A percentile compares a stretch with the other conserved stretches of the same genome.
Conservation (phyloP, 2,888 invertebrate species). For the Julus scandinavius region DNA sequence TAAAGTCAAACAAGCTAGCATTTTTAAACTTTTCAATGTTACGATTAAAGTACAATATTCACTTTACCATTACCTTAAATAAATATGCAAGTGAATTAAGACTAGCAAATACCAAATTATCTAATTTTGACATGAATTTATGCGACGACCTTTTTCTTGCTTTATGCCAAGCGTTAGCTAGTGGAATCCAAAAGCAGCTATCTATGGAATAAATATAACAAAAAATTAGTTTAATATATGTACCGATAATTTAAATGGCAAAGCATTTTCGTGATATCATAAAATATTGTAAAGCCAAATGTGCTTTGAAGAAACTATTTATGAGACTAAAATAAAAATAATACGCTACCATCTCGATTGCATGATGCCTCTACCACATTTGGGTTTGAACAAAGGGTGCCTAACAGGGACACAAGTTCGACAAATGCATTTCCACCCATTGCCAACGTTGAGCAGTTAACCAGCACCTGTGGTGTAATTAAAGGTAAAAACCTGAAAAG, state of each 20-base stretch:
- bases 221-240: background rate
- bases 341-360: background rate
- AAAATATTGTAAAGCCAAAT: background rate
- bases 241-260: no score
- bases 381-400: constrained; percentile 8
- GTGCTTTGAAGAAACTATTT: no score
- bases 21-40: no score
- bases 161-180: background rate
- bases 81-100: background rate
- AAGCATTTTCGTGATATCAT: background rate
- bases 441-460: constrained; percentile 16
- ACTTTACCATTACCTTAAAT: background rate
- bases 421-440: background rate
- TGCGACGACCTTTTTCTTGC: constrained; percentile 38
- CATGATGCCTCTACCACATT: constrained; percentile 19
- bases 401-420: constrained; percentile 18
- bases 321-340: background rate
- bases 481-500: constrained; percentile 3
- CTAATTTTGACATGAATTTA: background rate
- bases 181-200: constrained; percentile 14
- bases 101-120: constrained; percentile 19
- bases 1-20: no score
- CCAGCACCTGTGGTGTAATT: background rate
- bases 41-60: background rate
- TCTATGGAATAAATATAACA: constrained; percentile 6